phyloP scores from a whole-genome alignment of 2,797 vertebrate genomes.

The Pangasius larnaudii region DNA sequence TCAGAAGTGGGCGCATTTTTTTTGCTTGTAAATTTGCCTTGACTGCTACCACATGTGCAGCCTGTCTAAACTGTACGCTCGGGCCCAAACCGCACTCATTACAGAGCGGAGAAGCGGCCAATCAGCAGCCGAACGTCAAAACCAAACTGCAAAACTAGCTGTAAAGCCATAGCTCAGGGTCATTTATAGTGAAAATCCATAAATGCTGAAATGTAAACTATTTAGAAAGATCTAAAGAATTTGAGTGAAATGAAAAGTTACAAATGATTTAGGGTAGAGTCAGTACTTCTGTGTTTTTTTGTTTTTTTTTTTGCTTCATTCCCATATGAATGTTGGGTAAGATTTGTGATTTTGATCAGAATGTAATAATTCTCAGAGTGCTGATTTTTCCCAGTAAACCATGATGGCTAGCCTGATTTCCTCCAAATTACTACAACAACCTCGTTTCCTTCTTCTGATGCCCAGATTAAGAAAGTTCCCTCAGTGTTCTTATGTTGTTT shows the following conservation, averaged over 20 bases:
- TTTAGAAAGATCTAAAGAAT: conserved; percentile 2
- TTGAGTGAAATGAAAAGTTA: not conserved
- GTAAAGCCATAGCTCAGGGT: conserved; percentile 1
- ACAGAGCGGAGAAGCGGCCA: conserved; percentile 62
- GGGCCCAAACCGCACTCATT: conserved; percentile 65
- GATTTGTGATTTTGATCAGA: not conserved
- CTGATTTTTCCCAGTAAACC: not conserved
- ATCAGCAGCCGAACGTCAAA: conserved; percentile 54
- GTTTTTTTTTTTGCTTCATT: not conserved
- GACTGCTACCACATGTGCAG: conserved; percentile 70
- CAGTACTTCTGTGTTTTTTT: not conserved
- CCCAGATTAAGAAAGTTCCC: conserved; percentile 12
- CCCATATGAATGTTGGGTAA: not conserved
- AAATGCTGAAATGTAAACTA: not conserved
- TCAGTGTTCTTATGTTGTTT: not conserved
- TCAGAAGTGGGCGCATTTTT: conserved; percentile 59
- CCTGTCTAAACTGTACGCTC: conserved; percentile 59
- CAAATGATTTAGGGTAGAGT: not conserved
- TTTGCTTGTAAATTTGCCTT: conserved; percentile 62
- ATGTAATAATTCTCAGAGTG: not conserved
- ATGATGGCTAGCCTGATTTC: conserved; percentile 14
- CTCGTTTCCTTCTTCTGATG: conserved; percentile 8
- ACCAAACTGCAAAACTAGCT: conserved; percentile 47
- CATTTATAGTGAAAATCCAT: not conserved
- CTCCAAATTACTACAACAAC: not conserved